Evolutionary conservation across 2,797 vertebrate species (phyloP).

Genomic region (Gobio occitaniae): DNA sequence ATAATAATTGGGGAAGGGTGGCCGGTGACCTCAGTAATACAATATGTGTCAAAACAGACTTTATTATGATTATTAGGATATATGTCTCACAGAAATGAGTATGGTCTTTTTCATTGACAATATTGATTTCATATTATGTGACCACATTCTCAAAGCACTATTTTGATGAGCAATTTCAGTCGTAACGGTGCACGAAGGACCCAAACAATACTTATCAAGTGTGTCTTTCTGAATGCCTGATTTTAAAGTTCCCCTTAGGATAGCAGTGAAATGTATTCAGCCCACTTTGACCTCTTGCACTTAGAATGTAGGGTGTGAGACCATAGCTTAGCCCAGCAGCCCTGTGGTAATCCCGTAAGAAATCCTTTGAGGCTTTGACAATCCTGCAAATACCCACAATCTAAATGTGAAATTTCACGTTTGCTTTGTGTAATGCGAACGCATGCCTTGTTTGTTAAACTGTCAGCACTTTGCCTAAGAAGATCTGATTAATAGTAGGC

Average conservation of each 20-base stretch:
- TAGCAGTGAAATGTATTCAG: slow-evolving; percentile 63
- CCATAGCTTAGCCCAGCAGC: slow-evolving; percentile 63
- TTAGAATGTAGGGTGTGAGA: slow-evolving; percentile 63
- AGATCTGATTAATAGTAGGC: slow-evolving; percentile 46
- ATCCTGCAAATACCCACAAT: slow-evolving; percentile 41
- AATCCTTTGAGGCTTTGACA: slow-evolving; percentile 60
- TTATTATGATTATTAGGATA: slow-evolving; percentile 38
- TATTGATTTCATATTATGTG: slow-evolving; percentile 45
- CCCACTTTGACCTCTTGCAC: slow-evolving; percentile 66
- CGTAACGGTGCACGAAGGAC: slow-evolving; percentile 58
- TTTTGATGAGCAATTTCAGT: slow-evolving; percentile 52
- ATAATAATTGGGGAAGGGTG: slow-evolving; percentile 14
- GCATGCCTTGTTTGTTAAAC: slow-evolving; percentile 45
- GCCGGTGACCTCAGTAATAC: slow-evolving; percentile 11
- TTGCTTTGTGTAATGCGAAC: slow-evolving; percentile 29
- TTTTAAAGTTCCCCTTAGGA: slow-evolving; percentile 58
- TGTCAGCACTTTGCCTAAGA: slow-evolving; percentile 30
- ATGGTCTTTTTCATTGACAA: slow-evolving; percentile 27
- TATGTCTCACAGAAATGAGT: slow-evolving; percentile 27
- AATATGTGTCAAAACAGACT: slow-evolving; percentile 24
- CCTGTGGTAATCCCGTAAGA: slow-evolving; percentile 62
- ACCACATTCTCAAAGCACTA: slow-evolving; percentile 1
- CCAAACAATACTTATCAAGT: slow-evolving; percentile 66
- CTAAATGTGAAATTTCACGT: slow-evolving; percentile 36
- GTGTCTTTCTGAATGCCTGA: slow-evolving; percentile 43